Conservation (phyloP, 2,888 invertebrate species). For the Nezara viridula region DNA sequence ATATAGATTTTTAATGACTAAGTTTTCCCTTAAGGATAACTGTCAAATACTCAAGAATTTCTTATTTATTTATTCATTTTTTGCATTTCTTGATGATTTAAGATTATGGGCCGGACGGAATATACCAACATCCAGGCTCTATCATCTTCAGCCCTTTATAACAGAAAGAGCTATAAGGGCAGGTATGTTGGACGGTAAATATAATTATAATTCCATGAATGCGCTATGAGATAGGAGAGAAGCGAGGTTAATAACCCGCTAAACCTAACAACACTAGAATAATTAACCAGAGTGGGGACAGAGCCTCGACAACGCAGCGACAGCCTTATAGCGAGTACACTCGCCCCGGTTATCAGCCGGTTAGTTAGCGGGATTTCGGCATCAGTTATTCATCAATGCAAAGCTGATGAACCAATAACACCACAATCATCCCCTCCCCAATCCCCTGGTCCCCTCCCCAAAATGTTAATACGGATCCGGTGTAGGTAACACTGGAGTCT, state of each 20-base stretch:
- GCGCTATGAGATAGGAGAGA: conserved; percentile 1
- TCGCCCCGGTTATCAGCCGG: neutral
- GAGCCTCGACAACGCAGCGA: neutral
- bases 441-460: no score
- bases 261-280: conserved; percentile 33
- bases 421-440: neutral
- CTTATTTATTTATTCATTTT: no score
- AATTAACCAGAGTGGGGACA: neutral
- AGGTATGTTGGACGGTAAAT: neutral
- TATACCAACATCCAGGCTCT: no score
- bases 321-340: neutral
- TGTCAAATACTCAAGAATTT: no score
- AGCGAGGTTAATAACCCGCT: neutral
- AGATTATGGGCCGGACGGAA: no score
- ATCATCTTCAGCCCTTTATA: neutral
- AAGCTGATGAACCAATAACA: conserved; percentile 46
- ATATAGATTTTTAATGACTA: no score
- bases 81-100: no score
- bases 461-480: neutral
- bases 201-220: conserved; percentile 56
- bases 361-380: neutral
- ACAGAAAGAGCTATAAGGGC: neutral
- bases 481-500: neutral
- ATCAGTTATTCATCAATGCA: conserved; percentile 49
- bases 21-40: no score